Base-by-base conservation (phyloP, 2,113 vertebrate genomes). In the Semicossyphus pulcher region DNA sequence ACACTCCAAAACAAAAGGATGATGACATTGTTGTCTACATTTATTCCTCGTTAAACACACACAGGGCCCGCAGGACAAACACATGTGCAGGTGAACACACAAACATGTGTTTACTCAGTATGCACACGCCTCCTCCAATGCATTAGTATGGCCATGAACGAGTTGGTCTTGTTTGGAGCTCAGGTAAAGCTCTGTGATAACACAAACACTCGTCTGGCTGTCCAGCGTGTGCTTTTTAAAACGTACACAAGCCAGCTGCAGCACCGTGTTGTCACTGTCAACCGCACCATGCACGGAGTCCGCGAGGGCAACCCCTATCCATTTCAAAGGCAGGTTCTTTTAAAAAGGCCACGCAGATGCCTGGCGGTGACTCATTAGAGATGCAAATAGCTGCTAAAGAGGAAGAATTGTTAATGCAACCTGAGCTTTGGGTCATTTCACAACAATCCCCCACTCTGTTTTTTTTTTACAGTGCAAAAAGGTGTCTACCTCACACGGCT, bases 21-120 rank as follows among this genome's bases (percentile, higher is more conserved):
- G 69, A 80, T 72, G 89, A 85, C 77, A 70, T 49, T 61, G 64
- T 74, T 70, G 70, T 89, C 80, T 53, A 36, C 57, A 54, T 58
- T 37, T 34, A 63, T 52, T 77, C 39, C 31, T 69, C 67, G 62
- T 76, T 80, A 67, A 61, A 77, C 36, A 42, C n/a, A 16, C 64
- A 62, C 10, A 9, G 23, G n/a, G n/a, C 37, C 18, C 15, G 3
- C 52, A 15, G 10, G 63, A 57, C 80, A 89, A 86, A 80, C 70
- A 78, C 7, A 18, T 18, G 48, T 32, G 80, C 91, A 92, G 92
- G 87, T 93, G 92, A 89, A 58, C 88, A 93, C 86, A 93, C 86
- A 91, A 54, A 73, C 32, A 37, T 21, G 23, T 77, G 56, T 90
- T 89, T 75, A 84, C 80, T 31, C 53, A 75, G 39, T 39, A 26